A percentile compares a stretch with the other conserved stretches of the same genome.
These are phyloP conservation scores for Carlito syrichta DNA, from an alignment of 2,113 vertebrate species.

Conservation along the genomic window DNA sequence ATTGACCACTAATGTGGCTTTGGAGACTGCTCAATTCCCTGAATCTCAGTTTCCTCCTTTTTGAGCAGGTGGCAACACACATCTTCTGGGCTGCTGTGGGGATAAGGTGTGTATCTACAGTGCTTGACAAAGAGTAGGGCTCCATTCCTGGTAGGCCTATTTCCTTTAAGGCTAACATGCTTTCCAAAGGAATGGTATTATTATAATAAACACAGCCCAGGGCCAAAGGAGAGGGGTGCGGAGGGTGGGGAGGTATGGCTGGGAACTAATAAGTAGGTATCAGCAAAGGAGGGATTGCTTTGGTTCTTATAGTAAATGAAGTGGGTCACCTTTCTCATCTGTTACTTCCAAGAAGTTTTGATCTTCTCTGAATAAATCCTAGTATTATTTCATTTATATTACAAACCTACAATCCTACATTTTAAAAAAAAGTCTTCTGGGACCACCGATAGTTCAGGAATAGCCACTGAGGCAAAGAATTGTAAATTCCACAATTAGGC, in stretches of 20 bases:
- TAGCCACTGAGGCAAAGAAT: not conserved
- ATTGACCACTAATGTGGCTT: not conserved
- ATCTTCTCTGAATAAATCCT: not conserved
- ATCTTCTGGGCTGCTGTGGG: not conserved
- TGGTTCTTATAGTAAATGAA: not conserved
- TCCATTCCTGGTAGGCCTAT: not conserved
- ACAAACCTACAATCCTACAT: not conserved
- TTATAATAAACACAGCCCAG: not conserved
- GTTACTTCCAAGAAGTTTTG: not conserved
- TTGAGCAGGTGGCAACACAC: not conserved
- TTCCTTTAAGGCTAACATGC: not conserved
- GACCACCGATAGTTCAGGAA: not conserved
- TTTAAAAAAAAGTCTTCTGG: not conserved
- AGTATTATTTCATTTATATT: not conserved
- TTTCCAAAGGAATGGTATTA: not conserved
- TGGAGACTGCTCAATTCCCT: not conserved
- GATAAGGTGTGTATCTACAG: not conserved
- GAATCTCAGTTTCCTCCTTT: not conserved
- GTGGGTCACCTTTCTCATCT: not conserved
- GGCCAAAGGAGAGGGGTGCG: rapidly evolving
- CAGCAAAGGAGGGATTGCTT: not conserved
- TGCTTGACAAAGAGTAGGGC: not conserved
- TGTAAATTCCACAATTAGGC: no score
- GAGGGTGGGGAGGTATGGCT: not conserved
- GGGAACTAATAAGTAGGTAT: not conserved